A percentile compares a stretch with the other conserved stretches of the same genome.
phyloP scores from a whole-genome alignment of 2,113 vertebrate species.

The Corythaixoides concolor region DNA sequence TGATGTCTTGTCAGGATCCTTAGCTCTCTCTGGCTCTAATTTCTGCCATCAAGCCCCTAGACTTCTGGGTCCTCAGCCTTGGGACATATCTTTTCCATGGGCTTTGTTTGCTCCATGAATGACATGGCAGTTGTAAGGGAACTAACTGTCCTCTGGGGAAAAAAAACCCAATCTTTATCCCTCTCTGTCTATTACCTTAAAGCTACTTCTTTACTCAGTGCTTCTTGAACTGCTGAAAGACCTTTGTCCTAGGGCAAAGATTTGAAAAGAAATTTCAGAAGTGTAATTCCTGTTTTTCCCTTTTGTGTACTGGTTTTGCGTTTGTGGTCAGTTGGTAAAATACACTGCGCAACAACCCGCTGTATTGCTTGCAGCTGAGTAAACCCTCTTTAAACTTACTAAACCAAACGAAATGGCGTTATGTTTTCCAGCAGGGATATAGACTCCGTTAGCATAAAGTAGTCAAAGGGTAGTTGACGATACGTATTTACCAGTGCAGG shows the following conservation, averaged over 20 bases:
- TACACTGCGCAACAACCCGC: not conserved
- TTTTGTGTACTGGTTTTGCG: not conserved
- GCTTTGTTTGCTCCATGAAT: not conserved
- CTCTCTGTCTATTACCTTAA: not conserved
- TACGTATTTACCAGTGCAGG: slow-evolving; percentile 6
- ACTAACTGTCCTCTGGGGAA: not conserved
- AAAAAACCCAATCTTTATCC: not conserved
- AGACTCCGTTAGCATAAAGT: slow-evolving; percentile 37
- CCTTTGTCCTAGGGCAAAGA: not conserved
- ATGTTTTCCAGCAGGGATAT: slow-evolving; percentile 18
- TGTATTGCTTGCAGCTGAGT: not conserved
- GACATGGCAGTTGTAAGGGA: not conserved
- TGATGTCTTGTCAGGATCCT: not conserved
- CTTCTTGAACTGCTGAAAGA: not conserved
- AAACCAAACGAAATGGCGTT: not conserved
- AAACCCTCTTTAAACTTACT: not conserved
- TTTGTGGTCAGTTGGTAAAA: slow-evolving; percentile 29
- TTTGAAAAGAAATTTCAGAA: not conserved
- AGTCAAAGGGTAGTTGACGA: slow-evolving; percentile 35
- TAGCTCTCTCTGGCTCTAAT: not conserved
- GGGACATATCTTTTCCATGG: not conserved
- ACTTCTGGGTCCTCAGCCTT: not conserved
- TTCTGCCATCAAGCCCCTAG: not conserved
- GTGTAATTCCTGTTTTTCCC: not conserved
- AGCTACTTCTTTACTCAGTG: not conserved